Evolutionary conservation across 2,888 invertebrate species (phyloP).

Genomic region (Rosalia funebris): DNA sequence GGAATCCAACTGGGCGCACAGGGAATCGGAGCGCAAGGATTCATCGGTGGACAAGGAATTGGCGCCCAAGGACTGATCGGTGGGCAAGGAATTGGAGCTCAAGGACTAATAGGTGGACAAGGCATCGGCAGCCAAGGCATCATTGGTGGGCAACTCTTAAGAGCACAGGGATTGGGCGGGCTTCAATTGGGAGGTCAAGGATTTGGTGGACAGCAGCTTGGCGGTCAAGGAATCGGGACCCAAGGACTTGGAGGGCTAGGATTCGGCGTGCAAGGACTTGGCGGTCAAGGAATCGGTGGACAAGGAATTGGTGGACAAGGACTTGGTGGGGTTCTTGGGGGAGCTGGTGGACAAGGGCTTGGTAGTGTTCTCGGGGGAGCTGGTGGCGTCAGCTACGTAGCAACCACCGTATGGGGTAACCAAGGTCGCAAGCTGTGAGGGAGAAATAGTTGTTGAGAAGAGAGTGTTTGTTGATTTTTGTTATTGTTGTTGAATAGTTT

Average conservation of each 20-base stretch:
- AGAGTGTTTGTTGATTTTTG: not conserved
- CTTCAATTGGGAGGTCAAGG: not conserved
- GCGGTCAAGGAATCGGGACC: not conserved
- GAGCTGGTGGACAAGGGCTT: not conserved
- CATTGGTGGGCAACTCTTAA: not conserved
- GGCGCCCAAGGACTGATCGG: not conserved
- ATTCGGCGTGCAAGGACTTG: not conserved
- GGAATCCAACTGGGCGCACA: not conserved
- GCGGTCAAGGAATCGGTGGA: not conserved
- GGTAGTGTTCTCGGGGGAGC: not conserved
- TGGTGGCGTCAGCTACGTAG: not conserved
- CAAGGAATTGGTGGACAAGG: not conserved
- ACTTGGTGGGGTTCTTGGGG: not conserved
- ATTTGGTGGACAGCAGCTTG: not conserved
- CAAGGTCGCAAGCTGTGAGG: not conserved
- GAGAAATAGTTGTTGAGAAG: not conserved
- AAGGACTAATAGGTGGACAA: not conserved
- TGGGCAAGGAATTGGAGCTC: not conserved
- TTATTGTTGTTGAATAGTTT: not conserved
- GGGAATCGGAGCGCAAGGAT: not conserved
- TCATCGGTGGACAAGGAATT: not conserved
- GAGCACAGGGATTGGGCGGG: not conserved
- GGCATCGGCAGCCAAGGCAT: not conserved
- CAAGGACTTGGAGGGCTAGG: not conserved
- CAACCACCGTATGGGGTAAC: not conserved